Conservation (phyloP, 2,113 vertebrate species). For the Anas platyrhynchos region DNA sequence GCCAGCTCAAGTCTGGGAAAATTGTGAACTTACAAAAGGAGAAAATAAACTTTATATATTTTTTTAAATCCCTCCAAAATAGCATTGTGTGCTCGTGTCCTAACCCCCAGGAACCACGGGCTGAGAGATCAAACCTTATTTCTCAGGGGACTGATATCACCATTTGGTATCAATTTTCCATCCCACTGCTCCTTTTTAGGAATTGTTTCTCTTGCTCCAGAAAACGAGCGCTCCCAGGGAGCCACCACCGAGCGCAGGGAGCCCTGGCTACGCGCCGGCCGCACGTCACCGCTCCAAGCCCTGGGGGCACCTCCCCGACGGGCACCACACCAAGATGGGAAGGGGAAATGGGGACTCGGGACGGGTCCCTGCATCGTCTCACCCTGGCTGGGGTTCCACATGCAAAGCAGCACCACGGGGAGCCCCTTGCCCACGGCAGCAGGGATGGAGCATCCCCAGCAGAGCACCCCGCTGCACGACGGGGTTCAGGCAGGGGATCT, state of each 20-base stretch:
- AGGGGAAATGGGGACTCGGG: rapidly evolving
- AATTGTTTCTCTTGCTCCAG: slow-evolving; percentile 13
- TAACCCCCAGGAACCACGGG: background rate
- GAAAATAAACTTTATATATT: background rate
- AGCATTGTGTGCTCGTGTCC: background rate
- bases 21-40: background rate
- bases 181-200: slow-evolving; percentile 53
- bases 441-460: background rate
- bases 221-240: background rate
- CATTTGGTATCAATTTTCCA: slow-evolving; percentile 49
- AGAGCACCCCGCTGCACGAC: rapidly evolving
- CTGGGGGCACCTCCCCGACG: rapidly evolving
- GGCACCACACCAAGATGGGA: rapidly evolving
- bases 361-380: rapidly evolving
- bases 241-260: background rate
- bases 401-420: rapidly evolving
- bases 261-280: rapidly evolving
- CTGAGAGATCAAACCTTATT: background rate
- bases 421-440: background rate
- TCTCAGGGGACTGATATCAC: slow-evolving; percentile 11
- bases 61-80: background rate
- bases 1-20: background rate
- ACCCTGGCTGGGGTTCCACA: rapidly evolving
- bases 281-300: rapidly evolving
- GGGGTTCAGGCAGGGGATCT: background rate